These are phyloP conservation scores for Mamestra configurata DNA, from an alignment of 1,140 invertebrate species.

Conservation along the genomic window DNA sequence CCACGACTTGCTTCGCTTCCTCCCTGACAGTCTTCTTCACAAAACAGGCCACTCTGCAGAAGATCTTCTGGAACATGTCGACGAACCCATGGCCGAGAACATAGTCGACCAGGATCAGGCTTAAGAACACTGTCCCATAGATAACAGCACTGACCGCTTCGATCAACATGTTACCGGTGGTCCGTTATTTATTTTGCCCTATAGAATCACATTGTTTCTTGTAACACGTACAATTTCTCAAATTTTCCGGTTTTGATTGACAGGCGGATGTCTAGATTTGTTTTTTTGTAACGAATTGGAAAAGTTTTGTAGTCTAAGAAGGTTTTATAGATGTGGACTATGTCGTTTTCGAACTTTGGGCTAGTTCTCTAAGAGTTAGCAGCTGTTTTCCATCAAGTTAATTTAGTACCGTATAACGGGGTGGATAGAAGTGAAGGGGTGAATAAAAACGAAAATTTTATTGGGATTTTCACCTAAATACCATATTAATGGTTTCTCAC, in stretches of 20 bases:
- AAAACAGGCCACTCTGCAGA: conserved; percentile 69
- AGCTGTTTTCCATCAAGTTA: too few species aligned
- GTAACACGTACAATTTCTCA: conserved; percentile 28
- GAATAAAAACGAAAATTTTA: too few species aligned
- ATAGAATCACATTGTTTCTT: conserved; percentile 31
- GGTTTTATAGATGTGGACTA: too few species aligned
- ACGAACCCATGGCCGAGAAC: conserved; percentile 74
- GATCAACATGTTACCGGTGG: conserved; percentile 60
- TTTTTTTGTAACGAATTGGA: not conserved
- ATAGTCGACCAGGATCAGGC: conserved; percentile 71
- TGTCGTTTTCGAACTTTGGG: too few species aligned
- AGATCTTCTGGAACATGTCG: conserved; percentile 59
- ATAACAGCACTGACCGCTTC: conserved; percentile 55
- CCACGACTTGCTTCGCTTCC: conserved; percentile 59
- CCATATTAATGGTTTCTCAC: too few species aligned
- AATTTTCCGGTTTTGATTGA: conserved; percentile 34
- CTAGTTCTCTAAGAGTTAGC: too few species aligned
- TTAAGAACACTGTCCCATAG: conserved; percentile 64
- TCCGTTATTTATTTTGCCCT: not conserved
- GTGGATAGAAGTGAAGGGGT: too few species aligned
- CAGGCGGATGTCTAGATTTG: conserved; percentile 21
- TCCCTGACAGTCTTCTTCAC: conserved; percentile 64
- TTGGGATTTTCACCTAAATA: too few species aligned
- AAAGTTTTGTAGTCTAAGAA: too few species aligned
- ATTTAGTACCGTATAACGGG: too few species aligned